A percentile compares a stretch with the other conserved stretches of the same genome.
Conservation (phyloP, 1,140 invertebrate species). For the Saccostrea cuccullata region DNA sequence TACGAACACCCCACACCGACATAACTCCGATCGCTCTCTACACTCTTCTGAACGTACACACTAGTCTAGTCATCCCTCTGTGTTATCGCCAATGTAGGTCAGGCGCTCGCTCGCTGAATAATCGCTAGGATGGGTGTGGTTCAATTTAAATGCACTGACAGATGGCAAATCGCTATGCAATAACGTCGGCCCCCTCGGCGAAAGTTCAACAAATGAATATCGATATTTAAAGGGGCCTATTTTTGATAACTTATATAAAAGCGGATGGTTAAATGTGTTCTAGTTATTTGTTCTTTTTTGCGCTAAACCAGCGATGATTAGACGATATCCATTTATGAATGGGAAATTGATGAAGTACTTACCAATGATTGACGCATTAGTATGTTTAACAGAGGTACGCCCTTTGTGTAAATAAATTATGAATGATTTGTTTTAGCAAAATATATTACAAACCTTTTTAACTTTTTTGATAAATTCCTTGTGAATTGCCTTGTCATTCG, state of each 20-base stretch:
- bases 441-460: not conserved
- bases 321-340: not conserved
- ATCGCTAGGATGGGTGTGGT: conserved; percentile 15
- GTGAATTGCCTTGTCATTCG: not conserved
- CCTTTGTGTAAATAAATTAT: not conserved
- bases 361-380: not conserved
- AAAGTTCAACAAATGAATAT: conserved; percentile 30
- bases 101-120: conserved; percentile 24
- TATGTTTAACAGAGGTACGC: not conserved
- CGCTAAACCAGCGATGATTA: not conserved
- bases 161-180: conserved; percentile 34
- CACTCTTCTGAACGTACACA: not conserved
- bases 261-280: not conserved
- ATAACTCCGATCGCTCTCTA: not conserved
- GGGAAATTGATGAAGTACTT: not conserved
- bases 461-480: not conserved
- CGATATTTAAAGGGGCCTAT: conserved; percentile 23
- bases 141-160: conserved; percentile 40
- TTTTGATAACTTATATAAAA: not conserved
- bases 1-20: not conserved
- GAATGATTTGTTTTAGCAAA: not conserved
- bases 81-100: conserved; percentile 41
- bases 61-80: not conserved
- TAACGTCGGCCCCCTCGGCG: conserved; percentile 23
- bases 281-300: not conserved